These are phyloP conservation scores for Dryocosmus kuriphilus DNA, from an alignment of 2,888 invertebrate species.

Conservation along the genomic window DNA sequence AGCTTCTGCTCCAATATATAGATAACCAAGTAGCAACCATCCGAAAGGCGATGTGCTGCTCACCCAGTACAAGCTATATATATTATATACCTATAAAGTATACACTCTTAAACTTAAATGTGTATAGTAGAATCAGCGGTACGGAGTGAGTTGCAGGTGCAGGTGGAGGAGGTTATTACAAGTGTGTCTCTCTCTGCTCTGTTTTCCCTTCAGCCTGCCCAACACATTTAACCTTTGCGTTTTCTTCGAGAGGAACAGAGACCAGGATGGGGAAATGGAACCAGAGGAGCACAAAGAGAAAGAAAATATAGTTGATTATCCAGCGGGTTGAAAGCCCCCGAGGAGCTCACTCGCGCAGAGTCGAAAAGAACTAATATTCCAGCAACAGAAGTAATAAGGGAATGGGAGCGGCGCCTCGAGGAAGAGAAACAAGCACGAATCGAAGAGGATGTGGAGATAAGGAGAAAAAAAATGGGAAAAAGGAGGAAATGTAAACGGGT, in stretches of 20 bases:
- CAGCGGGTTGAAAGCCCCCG: constrained; percentile 42
- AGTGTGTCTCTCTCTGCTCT: constrained; percentile 46
- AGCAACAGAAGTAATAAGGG: constrained; percentile 43
- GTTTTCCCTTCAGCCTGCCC: constrained; percentile 52
- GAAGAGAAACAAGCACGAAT: constrained; percentile 17
- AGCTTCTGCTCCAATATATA: constrained; percentile 63
- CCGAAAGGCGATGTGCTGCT: constrained; percentile 58
- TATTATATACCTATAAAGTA: not conserved
- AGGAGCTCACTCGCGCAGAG: constrained; percentile 27
- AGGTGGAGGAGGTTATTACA: constrained; percentile 65
- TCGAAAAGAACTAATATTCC: constrained; percentile 43
- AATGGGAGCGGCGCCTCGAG: constrained; percentile 23
- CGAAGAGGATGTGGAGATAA: constrained; percentile 22
- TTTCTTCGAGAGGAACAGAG: constrained; percentile 47
- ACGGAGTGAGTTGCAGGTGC: constrained; percentile 50
- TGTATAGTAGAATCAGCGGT: constrained; percentile 37
- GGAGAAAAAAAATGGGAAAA: constrained; percentile 1
- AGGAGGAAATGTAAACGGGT: not conserved
- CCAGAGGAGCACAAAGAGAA: constrained; percentile 25
- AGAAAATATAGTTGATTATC: constrained; percentile 44
- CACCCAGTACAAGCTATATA: not conserved
- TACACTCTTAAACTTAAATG: constrained; percentile 7
- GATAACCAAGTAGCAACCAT: constrained; percentile 41
- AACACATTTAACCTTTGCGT: constrained; percentile 67
- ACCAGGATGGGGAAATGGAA: constrained; percentile 47